phyloP scores from a whole-genome alignment of 2,113 vertebrate species.

The Sigmodon hispidus region DNA sequence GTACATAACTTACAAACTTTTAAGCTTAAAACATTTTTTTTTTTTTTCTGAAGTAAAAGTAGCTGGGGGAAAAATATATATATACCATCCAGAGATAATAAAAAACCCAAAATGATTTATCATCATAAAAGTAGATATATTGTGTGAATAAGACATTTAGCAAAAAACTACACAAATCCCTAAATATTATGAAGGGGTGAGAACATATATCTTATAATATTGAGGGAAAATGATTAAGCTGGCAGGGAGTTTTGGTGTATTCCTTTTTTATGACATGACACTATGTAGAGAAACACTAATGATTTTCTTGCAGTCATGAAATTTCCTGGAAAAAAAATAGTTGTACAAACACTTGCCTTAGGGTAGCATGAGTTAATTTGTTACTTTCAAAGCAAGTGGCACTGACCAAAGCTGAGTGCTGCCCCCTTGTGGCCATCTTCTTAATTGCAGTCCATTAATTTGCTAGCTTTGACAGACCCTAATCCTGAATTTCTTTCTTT shows the following conservation, averaged over 20 bases:
- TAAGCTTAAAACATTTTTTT: not conserved
- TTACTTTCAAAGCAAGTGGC: not conserved
- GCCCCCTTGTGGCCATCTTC: not conserved
- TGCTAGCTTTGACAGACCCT: not conserved
- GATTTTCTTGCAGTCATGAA: not conserved
- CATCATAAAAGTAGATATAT: not conserved
- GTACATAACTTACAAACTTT: not conserved
- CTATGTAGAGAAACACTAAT: not conserved
- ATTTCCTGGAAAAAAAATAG: not conserved
- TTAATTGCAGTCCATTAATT: not conserved
- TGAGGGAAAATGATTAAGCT: not conserved
- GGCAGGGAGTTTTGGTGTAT: not conserved
- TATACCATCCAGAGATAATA: not conserved
- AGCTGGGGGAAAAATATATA: constrained; percentile 5
- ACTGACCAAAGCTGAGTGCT: not conserved
- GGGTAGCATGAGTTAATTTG: not conserved
- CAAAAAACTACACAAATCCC: not conserved
- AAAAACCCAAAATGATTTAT: constrained; percentile 4
- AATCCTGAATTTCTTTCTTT: not conserved
- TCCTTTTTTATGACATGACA: not conserved
- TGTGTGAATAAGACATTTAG: constrained; percentile 32
- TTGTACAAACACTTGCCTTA: not conserved
- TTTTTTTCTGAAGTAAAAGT: not conserved
- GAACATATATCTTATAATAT: not conserved
- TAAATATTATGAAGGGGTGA: not conserved